Evolutionary conservation across 2,797 vertebrate genomes (phyloP), one percentile per base, ranked within the genome.

Genomic region (Sphenopsis melanotis): DNA sequence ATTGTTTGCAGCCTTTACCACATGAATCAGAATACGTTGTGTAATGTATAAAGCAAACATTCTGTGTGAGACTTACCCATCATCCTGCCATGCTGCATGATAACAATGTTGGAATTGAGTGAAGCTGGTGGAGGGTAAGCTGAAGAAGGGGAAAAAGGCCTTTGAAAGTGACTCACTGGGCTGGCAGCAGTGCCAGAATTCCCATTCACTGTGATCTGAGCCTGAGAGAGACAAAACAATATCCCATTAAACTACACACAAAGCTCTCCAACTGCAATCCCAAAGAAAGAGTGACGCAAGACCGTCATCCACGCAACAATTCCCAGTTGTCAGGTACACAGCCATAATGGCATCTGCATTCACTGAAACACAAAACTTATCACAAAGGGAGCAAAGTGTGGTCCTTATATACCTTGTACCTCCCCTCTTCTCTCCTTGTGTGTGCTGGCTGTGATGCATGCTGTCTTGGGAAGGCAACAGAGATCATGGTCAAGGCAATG

Each of bases 201-300:
- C 94, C 99, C 99, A 96, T 99, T 99, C 98, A 99, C 98, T 49
- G 99, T 98, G 95, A 99, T 97, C 97, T 99, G 99, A 97, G 98
- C 98, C 99, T 99, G 97, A 64, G 93, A 83, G 95, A 96, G 96
- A 97, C 53, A 96, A 92, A 97, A 90, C 94, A 90, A 94, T 39
- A 97, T 86, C 64, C 76, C 17, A 65, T 97, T 95, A 97, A 85
- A 88, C 13, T 44, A 84, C 36, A 85, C 13, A 72, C 52, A 91
- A 83, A 90, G 77, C 44, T 59, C 72, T 75, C 61, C 10, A 20
- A 94, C 64, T 65, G 71, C 71, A 65, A 65, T 55, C 78, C 88
- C 92, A 89, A 92, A 86, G 63, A 78, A 66, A 78, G n/a, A 88
- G 50, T 17, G 78, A 83, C 44, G 68, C 75, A 78, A 76, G 34